Base-by-base conservation (phyloP, 1,140 invertebrate species). In the Papilio xuthus region DNA sequence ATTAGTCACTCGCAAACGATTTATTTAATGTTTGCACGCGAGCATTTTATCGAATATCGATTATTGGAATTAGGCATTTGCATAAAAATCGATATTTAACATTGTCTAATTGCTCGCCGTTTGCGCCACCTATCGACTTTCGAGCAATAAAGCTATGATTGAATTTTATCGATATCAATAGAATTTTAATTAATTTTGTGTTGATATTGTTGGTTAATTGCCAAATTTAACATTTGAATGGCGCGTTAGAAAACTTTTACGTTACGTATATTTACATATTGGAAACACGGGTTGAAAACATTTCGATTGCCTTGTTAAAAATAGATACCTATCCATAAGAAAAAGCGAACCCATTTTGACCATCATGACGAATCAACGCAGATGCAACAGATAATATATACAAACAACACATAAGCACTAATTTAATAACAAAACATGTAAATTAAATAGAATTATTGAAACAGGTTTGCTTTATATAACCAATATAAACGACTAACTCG, bases 1-100 rank as follows among this genome's bases (percentile, higher is more conserved):
- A 83, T 85, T 87, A 80, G 83, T 86, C 80, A 86, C 80, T 86
- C 84, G 72, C 79, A 84, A 88, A 84, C 85, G 82, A 92, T 90
- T 90, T 88, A 90, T 88, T 86, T 86, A 87, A 90, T 89, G 88
- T 87, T 89, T 88, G 83, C 90, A 90, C 87, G 89, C 88, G 85
- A 92, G 85, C 80, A 82, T 77, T 80, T 84, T 80, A 75, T 85
- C 78, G 70, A 85, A 79, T 86, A 84, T 85, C 83, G 83, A 88
- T 89, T 85, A 83, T 70, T 79, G 79, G 81, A 87, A 84, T 83
- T 82, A 86, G 84, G 78, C 83, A 84, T 87, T 90, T 88, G 85
- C 84, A 86, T 87, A 87, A 85, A 90, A 72, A 44, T 72, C 20
- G 20, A 84, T 85, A 83, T 28, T 83, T 85, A 82, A 83, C 82